These are phyloP conservation scores for Onychostruthus taczanowskii DNA, from an alignment of 2,113 vertebrate genomes.

Conservation along the genomic window DNA sequence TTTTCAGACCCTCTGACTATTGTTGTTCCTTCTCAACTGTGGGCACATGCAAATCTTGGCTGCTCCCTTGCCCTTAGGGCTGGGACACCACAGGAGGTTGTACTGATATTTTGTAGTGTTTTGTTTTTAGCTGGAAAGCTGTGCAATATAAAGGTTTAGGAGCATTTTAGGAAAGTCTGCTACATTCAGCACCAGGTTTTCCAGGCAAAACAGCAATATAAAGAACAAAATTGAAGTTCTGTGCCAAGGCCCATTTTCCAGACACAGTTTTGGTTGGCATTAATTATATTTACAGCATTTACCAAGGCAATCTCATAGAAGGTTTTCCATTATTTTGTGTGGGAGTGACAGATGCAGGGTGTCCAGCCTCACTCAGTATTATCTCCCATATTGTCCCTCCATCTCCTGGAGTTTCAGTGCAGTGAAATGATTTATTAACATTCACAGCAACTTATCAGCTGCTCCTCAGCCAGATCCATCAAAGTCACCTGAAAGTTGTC, in stretches of 20 bases:
- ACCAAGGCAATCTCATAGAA: not conserved
- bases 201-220: not conserved
- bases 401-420: not conserved
- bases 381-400: not conserved
- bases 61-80: not conserved
- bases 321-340: not conserved
- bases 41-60: not conserved
- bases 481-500: not conserved
- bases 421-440: not conserved
- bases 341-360: not conserved
- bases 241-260: not conserved
- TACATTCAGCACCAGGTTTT: not conserved
- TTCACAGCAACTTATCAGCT: not conserved
- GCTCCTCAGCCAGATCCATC: not conserved
- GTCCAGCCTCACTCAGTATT: not conserved
- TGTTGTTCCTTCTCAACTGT: rapidly evolving
- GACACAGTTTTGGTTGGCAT: not conserved
- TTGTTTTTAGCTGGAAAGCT: not conserved
- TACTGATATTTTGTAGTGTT: not conserved
- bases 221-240: not conserved
- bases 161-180: not conserved
- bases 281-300: not conserved
- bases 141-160: rapidly evolving
- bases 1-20: not conserved
- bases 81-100: not conserved